Evolutionary conservation across 2,797 vertebrate genomes (phyloP).

Genomic region (Gobionotothen gibberifrons): DNA sequence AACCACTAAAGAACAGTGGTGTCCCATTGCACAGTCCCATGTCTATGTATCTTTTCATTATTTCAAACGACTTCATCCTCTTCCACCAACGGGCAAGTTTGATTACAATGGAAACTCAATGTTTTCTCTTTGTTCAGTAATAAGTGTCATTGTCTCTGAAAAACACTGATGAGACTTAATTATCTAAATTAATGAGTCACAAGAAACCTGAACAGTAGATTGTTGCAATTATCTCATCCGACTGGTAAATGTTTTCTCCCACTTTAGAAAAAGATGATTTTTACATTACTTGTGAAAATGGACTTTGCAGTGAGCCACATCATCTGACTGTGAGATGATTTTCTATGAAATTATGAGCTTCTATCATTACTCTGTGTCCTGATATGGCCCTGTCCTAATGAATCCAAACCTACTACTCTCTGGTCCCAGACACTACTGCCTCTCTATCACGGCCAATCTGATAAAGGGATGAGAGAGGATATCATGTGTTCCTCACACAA

Average conservation of each 20-base stretch:
- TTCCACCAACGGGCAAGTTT: neutral
- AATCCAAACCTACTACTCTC: slow-evolving; percentile 66
- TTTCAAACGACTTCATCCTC: neutral
- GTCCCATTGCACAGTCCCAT: neutral
- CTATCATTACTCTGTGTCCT: slow-evolving; percentile 57
- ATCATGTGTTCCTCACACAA: slow-evolving; percentile 85
- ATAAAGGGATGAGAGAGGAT: slow-evolving; percentile 84
- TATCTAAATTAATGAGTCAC: slow-evolving; percentile 19
- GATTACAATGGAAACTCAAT: neutral
- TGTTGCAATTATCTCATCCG: slow-evolving; percentile 50
- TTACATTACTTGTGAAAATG: slow-evolving; percentile 21
- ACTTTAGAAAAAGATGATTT: slow-evolving; percentile 32
- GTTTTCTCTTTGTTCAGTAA: slow-evolving; percentile 12
- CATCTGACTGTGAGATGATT: slow-evolving; percentile 50
- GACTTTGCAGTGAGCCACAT: slow-evolving; percentile 35
- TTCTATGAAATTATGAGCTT: slow-evolving; percentile 49
- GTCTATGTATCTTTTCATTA: neutral
- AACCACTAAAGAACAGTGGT: neutral
- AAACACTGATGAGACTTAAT: slow-evolving; percentile 31
- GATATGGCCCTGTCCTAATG: slow-evolving; percentile 68
- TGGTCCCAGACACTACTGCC: slow-evolving; percentile 57
- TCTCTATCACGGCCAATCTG: slow-evolving; percentile 78
- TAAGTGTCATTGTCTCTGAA: slow-evolving; percentile 14
- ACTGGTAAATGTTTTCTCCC: slow-evolving; percentile 25
- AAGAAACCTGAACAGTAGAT: slow-evolving; percentile 30